These are phyloP conservation scores for Apodemia zela DNA, from an alignment of 2,888 invertebrate species.

Conservation along the genomic window DNA sequence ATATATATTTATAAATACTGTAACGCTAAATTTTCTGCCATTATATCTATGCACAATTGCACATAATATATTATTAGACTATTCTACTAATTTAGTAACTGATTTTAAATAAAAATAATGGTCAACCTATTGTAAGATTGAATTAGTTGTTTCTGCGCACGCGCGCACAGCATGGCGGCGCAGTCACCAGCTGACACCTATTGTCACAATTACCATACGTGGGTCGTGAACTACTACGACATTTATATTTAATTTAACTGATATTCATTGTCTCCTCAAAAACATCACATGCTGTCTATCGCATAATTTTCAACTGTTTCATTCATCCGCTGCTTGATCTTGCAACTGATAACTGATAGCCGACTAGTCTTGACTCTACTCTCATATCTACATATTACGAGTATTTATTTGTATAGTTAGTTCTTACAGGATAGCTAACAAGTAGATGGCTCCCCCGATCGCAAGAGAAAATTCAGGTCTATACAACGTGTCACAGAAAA, in stretches of 20 bases:
- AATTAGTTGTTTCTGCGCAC: conserved; percentile 28
- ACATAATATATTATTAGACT: not conserved
- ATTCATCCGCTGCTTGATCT: not conserved
- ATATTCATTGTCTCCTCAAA: not conserved
- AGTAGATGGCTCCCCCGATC: no score
- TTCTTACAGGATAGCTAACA: no score
- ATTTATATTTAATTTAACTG: conserved; percentile 30
- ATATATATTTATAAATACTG: no score
- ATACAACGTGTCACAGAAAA: no score
- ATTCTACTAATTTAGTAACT: not conserved
- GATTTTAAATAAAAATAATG: conserved; percentile 17
- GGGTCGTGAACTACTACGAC: conserved; percentile 38
- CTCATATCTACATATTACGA: no score
- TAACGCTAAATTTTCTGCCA: no score
- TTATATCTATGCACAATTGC: no score
- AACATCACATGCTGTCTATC: not conserved
- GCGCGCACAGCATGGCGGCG: conserved; percentile 45
- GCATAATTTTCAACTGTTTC: not conserved
- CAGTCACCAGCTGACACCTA: conserved; percentile 39
- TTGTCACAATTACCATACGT: conserved; percentile 54
- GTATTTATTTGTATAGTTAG: no score
- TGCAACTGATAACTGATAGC: no score
- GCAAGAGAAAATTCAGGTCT: no score
- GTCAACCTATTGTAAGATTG: conserved; percentile 24
- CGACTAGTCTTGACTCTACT: no score